These are phyloP conservation scores for Rhagoletis pomonella DNA, from an alignment of 1,140 invertebrate genomes.

Conservation along the genomic window DNA sequence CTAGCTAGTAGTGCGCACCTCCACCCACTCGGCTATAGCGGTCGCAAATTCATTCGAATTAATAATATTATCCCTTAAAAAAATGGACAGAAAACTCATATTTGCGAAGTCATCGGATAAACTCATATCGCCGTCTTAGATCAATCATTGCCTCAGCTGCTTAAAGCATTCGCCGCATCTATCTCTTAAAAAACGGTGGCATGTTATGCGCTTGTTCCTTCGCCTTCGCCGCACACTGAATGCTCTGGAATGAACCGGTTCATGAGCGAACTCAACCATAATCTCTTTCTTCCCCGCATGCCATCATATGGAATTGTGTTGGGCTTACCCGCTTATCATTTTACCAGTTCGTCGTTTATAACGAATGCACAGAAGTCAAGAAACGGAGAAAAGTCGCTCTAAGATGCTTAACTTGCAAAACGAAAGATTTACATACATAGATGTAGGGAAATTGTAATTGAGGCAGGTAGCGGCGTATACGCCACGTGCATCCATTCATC, in stretches of 20 bases:
- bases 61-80: no score
- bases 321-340: neutral
- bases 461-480: neutral
- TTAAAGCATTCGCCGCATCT: neutral
- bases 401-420: neutral
- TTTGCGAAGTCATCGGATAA: no score
- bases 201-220: neutral
- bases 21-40: no score
- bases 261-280: neutral
- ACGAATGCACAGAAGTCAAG: neutral
- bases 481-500: neutral
- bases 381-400: neutral
- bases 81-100: no score
- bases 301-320: neutral
- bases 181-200: neutral
- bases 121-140: no score
- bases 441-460: no score
- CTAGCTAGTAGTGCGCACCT: no score
- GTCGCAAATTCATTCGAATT: no score
- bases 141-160: neutral
- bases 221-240: neutral
- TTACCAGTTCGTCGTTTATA: neutral
- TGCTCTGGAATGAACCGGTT: neutral
- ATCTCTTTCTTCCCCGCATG: neutral
- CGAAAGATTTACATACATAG: no score